Evolutionary conservation across 2,888 invertebrate species (phyloP), one percentile per base, ranked within the genome.

Genomic region (Campopleginae sp.): DNA sequence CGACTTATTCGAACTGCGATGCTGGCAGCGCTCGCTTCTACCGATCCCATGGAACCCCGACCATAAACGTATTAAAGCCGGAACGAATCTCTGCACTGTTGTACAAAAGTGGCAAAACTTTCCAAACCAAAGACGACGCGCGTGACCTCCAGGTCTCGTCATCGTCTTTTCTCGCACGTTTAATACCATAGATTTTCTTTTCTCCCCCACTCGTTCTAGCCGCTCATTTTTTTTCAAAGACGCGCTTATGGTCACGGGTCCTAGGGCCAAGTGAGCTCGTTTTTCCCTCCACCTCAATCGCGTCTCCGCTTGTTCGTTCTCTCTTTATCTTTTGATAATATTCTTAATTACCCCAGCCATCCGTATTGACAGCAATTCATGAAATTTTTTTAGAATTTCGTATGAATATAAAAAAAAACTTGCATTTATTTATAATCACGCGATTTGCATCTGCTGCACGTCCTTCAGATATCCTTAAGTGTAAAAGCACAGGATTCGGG

Each of bases 11-110:
- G 58, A 66, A 76, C 77, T 61, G 63, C 70, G 85, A 83, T 82
- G 86, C 83, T 80, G 85, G 82, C 75, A 42, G 19, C 54, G 66
- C 72, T 72, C 12, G 48, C 31, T 68, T 63, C 58, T 66, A n/a
- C 74, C 17, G 66, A 72, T n/a, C 71, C 58, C 65, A 61, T 79
- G n/a, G 63, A 74, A 84, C 75, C 86, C 85, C 87, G 86, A 87
- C 90, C 90, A 90, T 92, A 91, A 93, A 92, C 90, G 92, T 90
- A 92, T 92, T 91, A 93, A 89, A 89, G 90, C 92, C 91, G 92
- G 89, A 91, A 92, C 93, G 91, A 92, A 92, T 92, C 87, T 23
- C 86, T 75, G 86, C 84, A 87, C 86, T 83, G 89, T 89, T 89
- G 90, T 85, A 80, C 84, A 85, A 90, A 91, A 91, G 90, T 90